Percentiles rank a stretch among this genome's conserved stretches.
Evolutionary conservation across 2,888 invertebrate species (phyloP).

Genomic region (Ichneumoninae sp.): DNA sequence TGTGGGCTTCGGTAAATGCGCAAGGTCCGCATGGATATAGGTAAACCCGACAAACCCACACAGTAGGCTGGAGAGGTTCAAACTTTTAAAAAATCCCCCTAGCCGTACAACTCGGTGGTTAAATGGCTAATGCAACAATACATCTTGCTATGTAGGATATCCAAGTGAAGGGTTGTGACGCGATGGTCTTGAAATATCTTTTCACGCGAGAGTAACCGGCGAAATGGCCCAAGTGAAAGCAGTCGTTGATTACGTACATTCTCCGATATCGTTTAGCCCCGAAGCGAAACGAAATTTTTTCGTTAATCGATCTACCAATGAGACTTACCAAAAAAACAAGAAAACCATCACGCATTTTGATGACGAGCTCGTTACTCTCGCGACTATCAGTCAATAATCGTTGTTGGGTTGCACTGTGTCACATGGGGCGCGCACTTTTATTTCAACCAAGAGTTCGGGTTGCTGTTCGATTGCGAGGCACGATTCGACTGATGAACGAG

Average conservation of each 20-base stretch:
- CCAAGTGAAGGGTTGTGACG: background rate
- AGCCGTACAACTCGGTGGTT: background rate
- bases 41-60: slow-evolving; percentile 27
- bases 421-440: background rate
- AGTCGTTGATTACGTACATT: background rate
- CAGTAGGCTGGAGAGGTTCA: background rate
- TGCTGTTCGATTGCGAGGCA: slow-evolving; percentile 55
- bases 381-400: background rate
- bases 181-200: slow-evolving; percentile 1
- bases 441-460: background rate
- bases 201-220: background rate
- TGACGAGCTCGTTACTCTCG: background rate
- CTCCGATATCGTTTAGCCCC: background rate
- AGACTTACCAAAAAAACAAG: slow-evolving; percentile 53
- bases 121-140: background rate
- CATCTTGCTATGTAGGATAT: background rate
- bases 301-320: background rate
- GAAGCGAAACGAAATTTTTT: background rate
- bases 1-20: slow-evolving; percentile 46
- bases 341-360: slow-evolving; percentile 36
- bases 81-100: background rate
- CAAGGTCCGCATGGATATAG: slow-evolving; percentile 13
- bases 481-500: slow-evolving; percentile 63
- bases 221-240: background rate
- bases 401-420: background rate